Percentiles rank a stretch among this genome's conserved stretches.
Conservation (phyloP, 2,797 vertebrate genomes). For the Nyctibius grandis region DNA sequence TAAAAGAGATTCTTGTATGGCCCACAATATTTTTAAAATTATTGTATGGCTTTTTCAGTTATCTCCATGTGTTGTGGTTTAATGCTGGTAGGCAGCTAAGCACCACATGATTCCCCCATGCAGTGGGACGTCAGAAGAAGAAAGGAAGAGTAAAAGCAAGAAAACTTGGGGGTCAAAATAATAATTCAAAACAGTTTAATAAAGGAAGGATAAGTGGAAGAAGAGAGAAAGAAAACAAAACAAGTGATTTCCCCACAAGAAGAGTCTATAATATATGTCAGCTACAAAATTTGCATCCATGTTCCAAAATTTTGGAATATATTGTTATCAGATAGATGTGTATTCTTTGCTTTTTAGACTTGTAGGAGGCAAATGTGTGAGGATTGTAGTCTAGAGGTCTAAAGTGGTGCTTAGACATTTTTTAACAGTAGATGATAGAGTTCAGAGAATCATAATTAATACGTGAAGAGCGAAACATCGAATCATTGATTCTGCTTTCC, state of each 20-base stretch:
- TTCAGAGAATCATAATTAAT: background rate
- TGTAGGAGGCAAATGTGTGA: background rate
- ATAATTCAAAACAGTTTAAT: background rate
- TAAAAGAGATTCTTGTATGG: background rate
- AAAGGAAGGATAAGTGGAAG: background rate
- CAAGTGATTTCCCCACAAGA: too few relatives aligned
- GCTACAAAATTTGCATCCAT: too few relatives aligned
- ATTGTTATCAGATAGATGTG: too few relatives aligned
- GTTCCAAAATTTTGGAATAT: too few relatives aligned
- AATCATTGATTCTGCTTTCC: background rate
- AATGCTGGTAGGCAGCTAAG: background rate
- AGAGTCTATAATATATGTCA: too few relatives aligned
- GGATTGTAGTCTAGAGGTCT: background rate
- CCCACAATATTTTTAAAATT: background rate
- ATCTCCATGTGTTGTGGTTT: background rate
- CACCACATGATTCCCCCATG: background rate
- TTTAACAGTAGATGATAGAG: background rate
- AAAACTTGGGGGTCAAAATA: rapidly evolving
- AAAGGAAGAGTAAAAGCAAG: too few relatives aligned
- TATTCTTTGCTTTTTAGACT: background rate
- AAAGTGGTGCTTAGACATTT: background rate
- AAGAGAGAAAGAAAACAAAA: background rate
- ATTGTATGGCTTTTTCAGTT: background rate
- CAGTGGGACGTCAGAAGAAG: rapidly evolving
- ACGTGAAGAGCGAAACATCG: background rate